phyloP scores from a whole-genome alignment of 2,113 vertebrate genomes.

The Penelope pileata region DNA sequence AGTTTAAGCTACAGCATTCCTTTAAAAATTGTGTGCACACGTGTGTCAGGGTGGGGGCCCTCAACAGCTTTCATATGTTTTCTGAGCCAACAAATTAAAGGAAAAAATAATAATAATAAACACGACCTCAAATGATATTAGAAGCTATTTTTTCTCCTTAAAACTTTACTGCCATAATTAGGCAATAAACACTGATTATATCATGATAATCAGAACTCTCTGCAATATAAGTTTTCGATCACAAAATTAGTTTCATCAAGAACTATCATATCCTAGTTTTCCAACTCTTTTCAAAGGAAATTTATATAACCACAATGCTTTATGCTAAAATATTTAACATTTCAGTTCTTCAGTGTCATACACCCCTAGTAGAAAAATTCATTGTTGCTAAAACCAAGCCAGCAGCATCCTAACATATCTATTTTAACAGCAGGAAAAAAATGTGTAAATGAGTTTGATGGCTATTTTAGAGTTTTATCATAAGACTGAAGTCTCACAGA shows the following conservation, averaged over 20 bases:
- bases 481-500: background rate
- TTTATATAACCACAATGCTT: background rate
- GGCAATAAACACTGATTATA: background rate
- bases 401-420: background rate
- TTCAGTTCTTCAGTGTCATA: background rate
- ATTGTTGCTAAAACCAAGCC: background rate
- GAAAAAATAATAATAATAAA: background rate
- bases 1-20: slow-evolving; percentile 9
- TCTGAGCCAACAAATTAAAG: background rate
- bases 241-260: background rate
- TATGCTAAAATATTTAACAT: background rate
- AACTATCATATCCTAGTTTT: background rate
- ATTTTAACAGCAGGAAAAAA: background rate
- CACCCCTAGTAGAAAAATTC: background rate
- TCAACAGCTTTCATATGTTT: background rate
- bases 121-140: background rate
- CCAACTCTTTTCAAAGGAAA: background rate
- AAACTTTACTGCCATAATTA: background rate
- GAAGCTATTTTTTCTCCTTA: background rate
- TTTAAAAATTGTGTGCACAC: background rate
- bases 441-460: background rate
- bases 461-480: background rate
- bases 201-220: background rate
- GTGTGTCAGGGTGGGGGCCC: background rate
- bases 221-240: background rate